phyloP scores from a whole-genome alignment of 2,888 invertebrate species.

The Tubulanus polymorphus region DNA sequence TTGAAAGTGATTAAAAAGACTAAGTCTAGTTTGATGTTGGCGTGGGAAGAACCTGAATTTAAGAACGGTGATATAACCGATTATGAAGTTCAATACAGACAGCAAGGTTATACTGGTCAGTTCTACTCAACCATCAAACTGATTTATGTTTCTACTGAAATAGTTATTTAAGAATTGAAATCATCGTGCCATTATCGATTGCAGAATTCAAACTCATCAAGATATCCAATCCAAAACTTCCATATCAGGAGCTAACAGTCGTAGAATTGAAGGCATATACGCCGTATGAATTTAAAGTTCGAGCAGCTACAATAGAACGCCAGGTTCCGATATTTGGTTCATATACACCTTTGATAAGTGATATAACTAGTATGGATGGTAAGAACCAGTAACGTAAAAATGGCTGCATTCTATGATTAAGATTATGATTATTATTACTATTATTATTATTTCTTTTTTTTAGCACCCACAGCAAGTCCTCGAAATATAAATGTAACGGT shows the following conservation, averaged over 20 bases:
- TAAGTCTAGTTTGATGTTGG: not conserved
- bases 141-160: no score
- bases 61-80: not conserved
- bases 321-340: not conserved
- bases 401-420: not conserved
- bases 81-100: conserved; percentile 1
- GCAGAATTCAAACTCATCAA: not conserved
- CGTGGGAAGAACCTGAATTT: not conserved
- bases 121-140: not conserved
- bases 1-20: not conserved
- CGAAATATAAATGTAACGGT: not conserved
- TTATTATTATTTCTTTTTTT: not conserved
- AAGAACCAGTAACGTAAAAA: no score
- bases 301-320: not conserved
- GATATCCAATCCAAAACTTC: not conserved
- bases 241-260: not conserved
- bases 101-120: not conserved
- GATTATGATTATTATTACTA: not conserved
- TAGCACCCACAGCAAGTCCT: not conserved
- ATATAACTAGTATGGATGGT: not conserved
- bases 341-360: not conserved
- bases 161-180: no score
- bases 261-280: not conserved
- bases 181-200: no score
- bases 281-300: not conserved